A percentile compares a stretch with the other conserved stretches of the same genome.
Evolutionary conservation across 2,888 invertebrate genomes (phyloP).

Genomic region (Nephrocerus scutellatus): DNA sequence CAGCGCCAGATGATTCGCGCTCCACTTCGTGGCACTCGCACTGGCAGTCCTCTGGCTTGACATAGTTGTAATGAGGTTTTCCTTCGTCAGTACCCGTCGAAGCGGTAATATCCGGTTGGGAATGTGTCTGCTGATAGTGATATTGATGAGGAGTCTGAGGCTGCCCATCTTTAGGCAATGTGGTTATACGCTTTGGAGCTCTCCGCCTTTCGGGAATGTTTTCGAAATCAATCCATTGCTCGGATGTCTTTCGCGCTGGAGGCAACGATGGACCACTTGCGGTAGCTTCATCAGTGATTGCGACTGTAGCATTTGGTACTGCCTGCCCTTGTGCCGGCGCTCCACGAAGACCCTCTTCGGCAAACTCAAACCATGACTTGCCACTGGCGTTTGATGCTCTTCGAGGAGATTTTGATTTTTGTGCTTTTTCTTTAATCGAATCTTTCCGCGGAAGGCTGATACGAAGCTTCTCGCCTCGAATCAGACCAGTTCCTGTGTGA

Average conservation of each 20-base stretch:
- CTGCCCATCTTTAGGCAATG: constrained; percentile 55
- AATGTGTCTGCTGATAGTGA: constrained; percentile 15
- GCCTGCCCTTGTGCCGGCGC: constrained; percentile 5
- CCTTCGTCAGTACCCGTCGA: constrained; percentile 25
- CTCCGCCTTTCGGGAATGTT: constrained; percentile 77
- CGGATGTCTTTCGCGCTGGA: constrained; percentile 44
- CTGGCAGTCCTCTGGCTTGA: constrained; percentile 79
- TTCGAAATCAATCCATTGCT: constrained; percentile 80
- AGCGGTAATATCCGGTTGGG: constrained; percentile 23
- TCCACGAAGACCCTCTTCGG: constrained; percentile 54
- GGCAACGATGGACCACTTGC: no score
- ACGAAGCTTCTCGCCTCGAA: constrained; percentile 58
- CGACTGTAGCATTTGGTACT: background rate
- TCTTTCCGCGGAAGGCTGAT: constrained; percentile 62
- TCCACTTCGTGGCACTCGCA: constrained; percentile 74
- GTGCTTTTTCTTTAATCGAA: constrained; percentile 41
- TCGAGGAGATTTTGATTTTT: constrained; percentile 51
- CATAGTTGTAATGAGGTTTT: constrained; percentile 64
- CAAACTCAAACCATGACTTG: constrained; percentile 57
- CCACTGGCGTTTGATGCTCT: constrained; percentile 49
- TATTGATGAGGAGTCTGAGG: constrained; percentile 24
- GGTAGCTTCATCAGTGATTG: constrained; percentile 1
- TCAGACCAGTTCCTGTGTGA: constrained; percentile 21
- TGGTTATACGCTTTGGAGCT: constrained; percentile 75
- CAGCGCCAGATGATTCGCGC: constrained; percentile 28